These are phyloP conservation scores for Stomorhina lunata DNA, from an alignment of 2,888 invertebrate genomes.

Conservation along the genomic window DNA sequence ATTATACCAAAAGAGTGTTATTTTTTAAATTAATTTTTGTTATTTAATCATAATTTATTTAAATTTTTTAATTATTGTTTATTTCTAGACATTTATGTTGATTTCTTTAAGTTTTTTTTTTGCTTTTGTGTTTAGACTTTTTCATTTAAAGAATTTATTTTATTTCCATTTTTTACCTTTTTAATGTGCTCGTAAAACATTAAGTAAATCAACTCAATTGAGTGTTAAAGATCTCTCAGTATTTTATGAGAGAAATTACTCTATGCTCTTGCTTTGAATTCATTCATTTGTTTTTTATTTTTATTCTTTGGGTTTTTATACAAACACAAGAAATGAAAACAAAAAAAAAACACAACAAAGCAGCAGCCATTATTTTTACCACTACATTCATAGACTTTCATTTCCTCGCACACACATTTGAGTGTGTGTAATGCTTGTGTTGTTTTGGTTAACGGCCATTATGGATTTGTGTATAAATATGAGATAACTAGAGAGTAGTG, in stretches of 20 bases:
- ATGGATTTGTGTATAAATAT: conserved; percentile 33
- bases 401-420: conserved; percentile 35
- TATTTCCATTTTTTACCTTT: conserved; percentile 26
- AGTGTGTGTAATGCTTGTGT: too few relatives aligned
- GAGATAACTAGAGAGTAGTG: conserved; percentile 22
- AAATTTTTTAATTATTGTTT: neutral
- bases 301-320: too few relatives aligned
- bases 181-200: conserved; percentile 45
- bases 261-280: conserved; percentile 6
- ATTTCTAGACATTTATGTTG: neutral
- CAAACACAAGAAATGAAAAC: too few relatives aligned
- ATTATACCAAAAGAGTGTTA: neutral
- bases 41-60: neutral
- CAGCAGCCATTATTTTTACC: conserved; percentile 68
- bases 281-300: too few relatives aligned
- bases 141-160: neutral
- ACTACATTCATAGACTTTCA: conserved; percentile 39
- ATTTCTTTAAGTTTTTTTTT: too few relatives aligned
- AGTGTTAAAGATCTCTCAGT: conserved; percentile 52
- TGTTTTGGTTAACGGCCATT: conserved; percentile 46
- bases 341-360: conserved; percentile 59
- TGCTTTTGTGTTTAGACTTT: neutral
- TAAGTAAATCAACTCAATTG: conserved; percentile 63
- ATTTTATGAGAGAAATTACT: neutral
- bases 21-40: neutral